phyloP scores from a whole-genome alignment of 2,797 vertebrate genomes.

The Ptychobarbus kaznakovi region DNA sequence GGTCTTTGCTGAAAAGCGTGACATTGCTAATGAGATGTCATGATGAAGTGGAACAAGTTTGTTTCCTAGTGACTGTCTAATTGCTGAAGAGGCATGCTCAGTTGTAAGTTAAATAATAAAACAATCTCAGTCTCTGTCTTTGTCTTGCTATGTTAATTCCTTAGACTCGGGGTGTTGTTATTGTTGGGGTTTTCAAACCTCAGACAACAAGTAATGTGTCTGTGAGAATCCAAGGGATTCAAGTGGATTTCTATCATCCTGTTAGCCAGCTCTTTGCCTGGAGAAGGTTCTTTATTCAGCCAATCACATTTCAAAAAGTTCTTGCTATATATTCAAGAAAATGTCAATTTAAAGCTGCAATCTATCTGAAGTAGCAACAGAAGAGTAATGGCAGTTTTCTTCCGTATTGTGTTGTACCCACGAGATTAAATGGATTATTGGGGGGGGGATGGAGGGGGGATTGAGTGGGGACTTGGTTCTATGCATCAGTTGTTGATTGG shows the following conservation, averaged over 20 bases:
- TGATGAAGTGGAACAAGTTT: conserved; percentile 31
- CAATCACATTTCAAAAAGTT: neutral
- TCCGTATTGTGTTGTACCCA: neutral
- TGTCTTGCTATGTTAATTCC: neutral
- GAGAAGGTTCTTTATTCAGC: neutral
- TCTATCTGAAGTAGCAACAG: neutral
- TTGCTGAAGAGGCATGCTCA: neutral
- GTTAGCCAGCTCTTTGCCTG: neutral
- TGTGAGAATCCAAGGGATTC: conserved; percentile 10
- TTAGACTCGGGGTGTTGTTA: neutral
- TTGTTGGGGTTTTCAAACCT: conserved; percentile 7
- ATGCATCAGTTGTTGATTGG: neutral
- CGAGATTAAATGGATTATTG: neutral
- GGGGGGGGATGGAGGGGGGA: neutral
- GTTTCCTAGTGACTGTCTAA: conserved; percentile 22
- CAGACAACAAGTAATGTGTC: conserved; percentile 10
- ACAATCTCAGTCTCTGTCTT: neutral
- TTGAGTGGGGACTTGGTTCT: no score
- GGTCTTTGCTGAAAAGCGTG: conserved; percentile 10
- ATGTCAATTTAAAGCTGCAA: neutral
- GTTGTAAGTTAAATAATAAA: neutral
- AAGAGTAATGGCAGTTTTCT: neutral
- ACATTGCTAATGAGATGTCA: conserved; percentile 20
- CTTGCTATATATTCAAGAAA: neutral
- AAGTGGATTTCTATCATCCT: conserved; percentile 35